These are phyloP conservation scores for Paraescarpia echinospica DNA, from an alignment of 1,140 invertebrate species.

Conservation along the genomic window DNA sequence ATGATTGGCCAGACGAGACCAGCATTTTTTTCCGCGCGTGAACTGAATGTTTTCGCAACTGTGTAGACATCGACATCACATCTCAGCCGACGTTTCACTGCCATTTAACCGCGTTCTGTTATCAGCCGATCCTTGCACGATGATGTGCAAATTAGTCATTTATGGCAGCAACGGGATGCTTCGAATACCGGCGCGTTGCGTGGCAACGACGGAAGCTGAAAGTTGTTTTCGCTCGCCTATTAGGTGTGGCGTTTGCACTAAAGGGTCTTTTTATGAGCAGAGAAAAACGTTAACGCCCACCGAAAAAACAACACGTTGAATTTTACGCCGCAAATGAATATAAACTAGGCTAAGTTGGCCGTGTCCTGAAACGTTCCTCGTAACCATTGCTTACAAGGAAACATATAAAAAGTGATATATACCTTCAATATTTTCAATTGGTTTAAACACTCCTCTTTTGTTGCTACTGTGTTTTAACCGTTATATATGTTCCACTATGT, in stretches of 20 bases:
- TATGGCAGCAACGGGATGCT: not conserved
- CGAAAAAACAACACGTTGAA: not conserved
- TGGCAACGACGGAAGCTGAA: not conserved
- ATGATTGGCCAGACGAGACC: not conserved
- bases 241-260: not conserved
- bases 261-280: not conserved
- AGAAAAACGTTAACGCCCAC: not conserved
- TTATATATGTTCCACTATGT: no score
- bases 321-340: not conserved
- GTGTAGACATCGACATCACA: not conserved
- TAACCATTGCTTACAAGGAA: no score
- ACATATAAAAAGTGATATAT: no score
- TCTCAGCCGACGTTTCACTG: not conserved
- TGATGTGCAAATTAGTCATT: slow-evolving; percentile 1
- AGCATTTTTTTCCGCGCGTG: not conserved
- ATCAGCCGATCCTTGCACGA: not conserved
- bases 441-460: no score
- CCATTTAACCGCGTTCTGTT: not conserved
- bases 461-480: no score
- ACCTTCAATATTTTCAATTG: no score
- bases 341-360: not conserved
- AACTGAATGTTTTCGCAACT: not conserved
- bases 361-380: no score
- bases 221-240: not conserved
- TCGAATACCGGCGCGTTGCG: not conserved